These are phyloP conservation scores for Aspiorhynchus laticeps DNA, from an alignment of 2,113 vertebrate species.

Conservation along the genomic window DNA sequence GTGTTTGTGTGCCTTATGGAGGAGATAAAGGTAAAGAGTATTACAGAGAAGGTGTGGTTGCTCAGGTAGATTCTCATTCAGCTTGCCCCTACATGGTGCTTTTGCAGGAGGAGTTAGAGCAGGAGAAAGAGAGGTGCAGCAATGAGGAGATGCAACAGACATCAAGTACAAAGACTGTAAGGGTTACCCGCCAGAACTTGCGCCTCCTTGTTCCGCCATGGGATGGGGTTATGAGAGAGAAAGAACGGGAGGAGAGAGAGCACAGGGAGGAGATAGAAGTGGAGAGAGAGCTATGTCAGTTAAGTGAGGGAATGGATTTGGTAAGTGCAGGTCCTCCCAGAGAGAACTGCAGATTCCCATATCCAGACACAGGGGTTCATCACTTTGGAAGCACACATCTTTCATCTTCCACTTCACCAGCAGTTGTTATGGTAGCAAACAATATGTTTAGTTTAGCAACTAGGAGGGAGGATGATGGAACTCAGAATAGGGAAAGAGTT, in stretches of 20 bases:
- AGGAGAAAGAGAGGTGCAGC: slow-evolving; percentile 54
- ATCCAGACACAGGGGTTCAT: slow-evolving; percentile 59
- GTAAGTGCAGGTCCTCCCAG: slow-evolving; percentile 61
- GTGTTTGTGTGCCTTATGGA: slow-evolving; percentile 82
- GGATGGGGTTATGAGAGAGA: slow-evolving; percentile 75
- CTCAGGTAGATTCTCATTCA: slow-evolving; percentile 82
- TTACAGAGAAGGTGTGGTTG: slow-evolving; percentile 83
- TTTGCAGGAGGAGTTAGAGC: slow-evolving; percentile 55
- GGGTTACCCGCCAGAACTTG: slow-evolving; percentile 84
- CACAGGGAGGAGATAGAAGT: slow-evolving; percentile 77
- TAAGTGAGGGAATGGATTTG: slow-evolving; percentile 81
- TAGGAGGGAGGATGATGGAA: slow-evolving; percentile 50
- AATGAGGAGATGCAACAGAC: slow-evolving; percentile 61
- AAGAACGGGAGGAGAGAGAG: slow-evolving; percentile 74
- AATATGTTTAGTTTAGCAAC: slow-evolving; percentile 39
- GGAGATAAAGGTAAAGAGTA: slow-evolving; percentile 75
- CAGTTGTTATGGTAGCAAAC: slow-evolving; percentile 49
- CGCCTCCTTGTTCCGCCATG: slow-evolving; percentile 84
- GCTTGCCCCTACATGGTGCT: slow-evolving; percentile 85
- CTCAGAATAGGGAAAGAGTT: slow-evolving; percentile 41
- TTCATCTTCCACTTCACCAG: slow-evolving; percentile 63
- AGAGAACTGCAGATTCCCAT: slow-evolving; percentile 64
- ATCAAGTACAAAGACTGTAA: slow-evolving; percentile 71
- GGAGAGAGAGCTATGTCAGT: slow-evolving; percentile 83
- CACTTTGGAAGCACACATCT: slow-evolving; percentile 62